These are phyloP conservation scores for Urocynchramus pylzowi DNA, from an alignment of 2,113 vertebrate genomes.

Conservation along the genomic window DNA sequence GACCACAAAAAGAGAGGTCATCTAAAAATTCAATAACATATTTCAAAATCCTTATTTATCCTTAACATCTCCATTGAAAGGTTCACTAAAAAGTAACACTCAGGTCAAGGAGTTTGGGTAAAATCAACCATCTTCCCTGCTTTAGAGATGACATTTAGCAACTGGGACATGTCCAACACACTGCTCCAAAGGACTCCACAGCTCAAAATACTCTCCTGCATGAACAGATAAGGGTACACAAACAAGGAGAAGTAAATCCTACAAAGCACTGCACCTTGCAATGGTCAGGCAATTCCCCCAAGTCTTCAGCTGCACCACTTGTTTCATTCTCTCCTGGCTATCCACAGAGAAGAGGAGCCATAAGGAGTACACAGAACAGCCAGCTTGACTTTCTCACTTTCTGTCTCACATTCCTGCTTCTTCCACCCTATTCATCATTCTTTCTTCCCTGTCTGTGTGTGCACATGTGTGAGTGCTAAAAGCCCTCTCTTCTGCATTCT, in stretches of 20 bases:
- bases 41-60: neutral
- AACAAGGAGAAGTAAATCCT: neutral
- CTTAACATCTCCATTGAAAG: neutral
- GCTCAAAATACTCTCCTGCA: neutral
- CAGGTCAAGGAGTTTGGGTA: neutral
- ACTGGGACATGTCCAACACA: neutral
- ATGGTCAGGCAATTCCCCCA: accelerated
- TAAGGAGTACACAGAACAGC: neutral
- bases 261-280: neutral
- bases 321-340: neutral
- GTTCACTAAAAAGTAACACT: neutral
- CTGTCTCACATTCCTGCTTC: neutral
- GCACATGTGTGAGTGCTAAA: neutral
- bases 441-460: neutral
- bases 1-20: neutral
- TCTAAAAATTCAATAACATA: neutral
- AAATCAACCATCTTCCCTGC: neutral
- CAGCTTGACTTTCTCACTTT: neutral
- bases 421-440: neutral
- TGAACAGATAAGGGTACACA: neutral
- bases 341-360: neutral
- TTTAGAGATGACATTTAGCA: neutral
- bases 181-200: neutral
- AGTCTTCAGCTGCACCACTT: neutral
- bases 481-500: neutral